Evolutionary conservation across 35 echinoderm and acorn worm genomes (phyloP).

Genomic region (Eucidaris tribuloides): DNA sequence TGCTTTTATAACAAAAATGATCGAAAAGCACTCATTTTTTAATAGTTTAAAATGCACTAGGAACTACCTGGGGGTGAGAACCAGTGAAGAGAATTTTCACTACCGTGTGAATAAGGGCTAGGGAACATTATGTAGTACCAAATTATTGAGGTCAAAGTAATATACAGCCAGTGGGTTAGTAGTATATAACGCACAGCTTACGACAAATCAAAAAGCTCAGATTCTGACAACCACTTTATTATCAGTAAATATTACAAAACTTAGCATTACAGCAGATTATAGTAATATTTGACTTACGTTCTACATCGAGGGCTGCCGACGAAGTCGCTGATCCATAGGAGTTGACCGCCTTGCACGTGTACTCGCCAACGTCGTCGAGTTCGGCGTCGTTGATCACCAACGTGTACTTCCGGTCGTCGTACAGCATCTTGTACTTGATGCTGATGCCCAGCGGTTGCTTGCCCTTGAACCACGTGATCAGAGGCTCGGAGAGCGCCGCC

Average conservation of each 20-base stretch:
- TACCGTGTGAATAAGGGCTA: no score
- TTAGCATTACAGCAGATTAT: background rate
- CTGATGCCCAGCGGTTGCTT: conserved; percentile 56
- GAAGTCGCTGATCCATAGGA: conserved; percentile 88
- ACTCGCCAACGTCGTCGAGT: conserved; percentile 82
- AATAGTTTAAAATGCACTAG: no score
- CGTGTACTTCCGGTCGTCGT: conserved; percentile 96
- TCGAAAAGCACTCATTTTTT: no score
- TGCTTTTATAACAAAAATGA: no score
- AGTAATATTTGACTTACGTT: conserved; percentile 63
- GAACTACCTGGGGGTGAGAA: no score
- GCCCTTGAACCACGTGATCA: conserved; percentile 81
- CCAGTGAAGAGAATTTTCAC: no score
- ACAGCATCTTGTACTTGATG: conserved; percentile 99
- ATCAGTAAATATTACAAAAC: background rate
- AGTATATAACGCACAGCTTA: no score
- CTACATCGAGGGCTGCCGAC: conserved; percentile 67
- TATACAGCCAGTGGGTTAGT: no score
- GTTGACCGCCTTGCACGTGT: conserved; percentile 83
- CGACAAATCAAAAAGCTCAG: background rate
- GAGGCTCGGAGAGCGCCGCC: conserved; percentile 79
- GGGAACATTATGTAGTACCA: no score
- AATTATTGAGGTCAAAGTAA: no score
- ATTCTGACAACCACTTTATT: background rate
- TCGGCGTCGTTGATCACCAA: conserved; percentile 85